Evolutionary conservation across 53 echinoderm and acorn worm species (phyloP), one percentile per base, ranked within the genome.

Genomic region (Stichopus horrens): DNA sequence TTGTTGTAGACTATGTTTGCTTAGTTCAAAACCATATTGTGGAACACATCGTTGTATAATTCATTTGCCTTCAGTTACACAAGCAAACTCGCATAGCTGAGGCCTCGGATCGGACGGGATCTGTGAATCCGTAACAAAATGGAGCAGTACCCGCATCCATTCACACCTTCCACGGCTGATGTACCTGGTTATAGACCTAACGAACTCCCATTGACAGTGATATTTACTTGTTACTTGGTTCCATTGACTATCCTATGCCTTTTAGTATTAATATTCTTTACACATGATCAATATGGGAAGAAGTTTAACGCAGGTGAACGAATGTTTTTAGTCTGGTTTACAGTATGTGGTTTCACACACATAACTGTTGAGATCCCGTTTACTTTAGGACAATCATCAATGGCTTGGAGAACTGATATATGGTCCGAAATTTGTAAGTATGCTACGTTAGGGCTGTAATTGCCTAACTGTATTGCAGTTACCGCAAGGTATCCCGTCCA

Each of bases 341-440:
- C 87, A 7, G 57, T 87, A 75, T 87, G 74, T 54, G 87, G 87
- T 5, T 87, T 87, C 7, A 87, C 87, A 14, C 87, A 87, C 20
- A 87, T 87, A 7, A 73, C 52, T 74, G 87, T 87, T 5, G 87
- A 87, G 57, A 87, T 87, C 19, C 87, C 87, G 10, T 87, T 87
- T 58, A 87, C 87, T 2, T 55, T 87, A 4, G 74, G 74, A 0
- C 87, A 87, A 55, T 52, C 55, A n/a, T 87, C 87, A 21, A 87
- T 87, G 87, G 87, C 87, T 18, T 87, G 87, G 87, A 87, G 87
- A 19, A 20, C 19, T 7, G 87, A 87, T 55, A 19, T 75, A 53
- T 87, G 87, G 87, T 87, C 87, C 9, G 74, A 87, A 74, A 20
- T 56, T 54, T 87, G 87, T 87, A 87, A 87, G 87, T 74, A 75